Base-by-base conservation (phyloP, 2,113 vertebrate genomes). In the Zonotrichia leucophrys region DNA sequence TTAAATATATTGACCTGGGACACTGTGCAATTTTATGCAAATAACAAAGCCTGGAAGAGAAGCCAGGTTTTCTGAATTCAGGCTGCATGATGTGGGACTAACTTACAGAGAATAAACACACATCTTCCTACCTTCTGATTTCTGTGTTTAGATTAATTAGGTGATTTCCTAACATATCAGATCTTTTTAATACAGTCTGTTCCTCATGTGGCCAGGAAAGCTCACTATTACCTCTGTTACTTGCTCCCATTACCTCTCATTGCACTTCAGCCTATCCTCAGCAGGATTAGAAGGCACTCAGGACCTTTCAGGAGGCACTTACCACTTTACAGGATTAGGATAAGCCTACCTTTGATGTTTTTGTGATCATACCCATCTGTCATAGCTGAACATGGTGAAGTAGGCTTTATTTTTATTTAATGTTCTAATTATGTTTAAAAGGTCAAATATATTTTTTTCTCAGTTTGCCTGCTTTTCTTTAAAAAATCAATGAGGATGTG, bases 311-410 rank as follows among this genome's bases (percentile, higher is more conserved):
- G 88, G 80, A 95, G 88, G 75, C 76, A 83, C 94, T 95, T 90
- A 84, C 39, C 62, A 87, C 87, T 90, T 92, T 87, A 90, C 69
- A 72, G 83, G 95, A 95, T 95, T 94, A 97, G 87, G 53, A 81
- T 96, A 95, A 97, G 63, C 87, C 62, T 89, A 81, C 52, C 81
- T 96, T 95, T 96, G 89, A 95, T 97, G 92, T 89, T 83, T 94
- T 83, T 88, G 84, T 96, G 89, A 94, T 92, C 68, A 75, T 62
- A 89, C 53, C 74, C 90, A 96, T 91, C 89, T 96, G 93, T 94
- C 95, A 83, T 94, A 95, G 89, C 49, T 64, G 87, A 84, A 77
- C 75, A 59, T 63, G 55, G n/a, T 81, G 83, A 92, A 94, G 53
- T 55, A 92, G 84, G 52, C 72, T 95, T 93, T 90, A 85, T 93